These are phyloP conservation scores for Merodon equestris DNA, from an alignment of 2,888 invertebrate genomes.

Conservation along the genomic window DNA sequence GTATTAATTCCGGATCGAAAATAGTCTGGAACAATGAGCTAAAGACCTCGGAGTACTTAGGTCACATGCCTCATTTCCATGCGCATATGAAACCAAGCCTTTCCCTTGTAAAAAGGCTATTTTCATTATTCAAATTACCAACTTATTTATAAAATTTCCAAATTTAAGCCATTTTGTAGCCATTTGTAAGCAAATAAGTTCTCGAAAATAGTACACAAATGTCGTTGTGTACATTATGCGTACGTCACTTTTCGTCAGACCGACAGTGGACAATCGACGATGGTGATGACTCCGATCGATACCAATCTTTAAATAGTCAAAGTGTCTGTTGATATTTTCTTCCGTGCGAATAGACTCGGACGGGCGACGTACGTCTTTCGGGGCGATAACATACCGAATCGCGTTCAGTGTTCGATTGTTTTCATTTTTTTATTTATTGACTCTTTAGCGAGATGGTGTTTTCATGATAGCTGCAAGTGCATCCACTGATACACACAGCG, in stretches of 20 bases:
- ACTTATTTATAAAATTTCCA: too few species aligned
- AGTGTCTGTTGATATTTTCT: constrained; percentile 39
- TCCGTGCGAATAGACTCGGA: constrained; percentile 49
- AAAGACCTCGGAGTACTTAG: too few species aligned
- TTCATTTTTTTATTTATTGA: constrained; percentile 28
- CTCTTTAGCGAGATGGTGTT: constrained; percentile 15
- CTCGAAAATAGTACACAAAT: not conserved
- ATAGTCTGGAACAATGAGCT: too few species aligned
- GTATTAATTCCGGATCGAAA: too few species aligned
- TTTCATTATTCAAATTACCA: too few species aligned
- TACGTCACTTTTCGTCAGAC: too few species aligned
- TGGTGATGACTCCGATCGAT: constrained; percentile 39
- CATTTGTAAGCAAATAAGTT: too few species aligned
- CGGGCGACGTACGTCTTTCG: not conserved
- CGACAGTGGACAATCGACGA: constrained; percentile 3
- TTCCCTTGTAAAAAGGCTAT: too few species aligned
- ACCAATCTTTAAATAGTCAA: constrained; percentile 47
- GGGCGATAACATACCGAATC: constrained; percentile 35
- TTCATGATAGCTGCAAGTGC: constrained; percentile 23
- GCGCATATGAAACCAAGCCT: too few species aligned
- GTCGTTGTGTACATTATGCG: not conserved
- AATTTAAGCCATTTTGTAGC: too few species aligned
- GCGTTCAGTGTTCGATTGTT: constrained; percentile 6
- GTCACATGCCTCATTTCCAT: too few species aligned
- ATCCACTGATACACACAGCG: too few species aligned